phyloP scores from a whole-genome alignment of 2,888 invertebrate species.

The Athripsodes cinereus region DNA sequence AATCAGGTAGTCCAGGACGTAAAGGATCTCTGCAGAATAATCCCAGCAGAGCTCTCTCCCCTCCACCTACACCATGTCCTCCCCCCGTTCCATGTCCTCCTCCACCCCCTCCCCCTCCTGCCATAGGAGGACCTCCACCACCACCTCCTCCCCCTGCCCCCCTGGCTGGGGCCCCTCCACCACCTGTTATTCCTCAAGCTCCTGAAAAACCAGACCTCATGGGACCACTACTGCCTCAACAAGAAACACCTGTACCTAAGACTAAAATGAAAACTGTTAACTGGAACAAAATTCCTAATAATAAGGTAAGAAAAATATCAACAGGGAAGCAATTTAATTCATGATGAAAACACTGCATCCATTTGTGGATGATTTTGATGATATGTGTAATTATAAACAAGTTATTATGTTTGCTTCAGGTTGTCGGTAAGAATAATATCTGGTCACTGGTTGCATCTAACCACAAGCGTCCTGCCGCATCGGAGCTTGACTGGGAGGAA shows the following conservation, averaged over 20 bases:
- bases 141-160: conserved; percentile 43
- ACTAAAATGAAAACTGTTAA: conserved; percentile 96
- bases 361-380: too few relatives aligned
- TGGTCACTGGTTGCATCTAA: conserved; percentile 86
- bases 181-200: conserved; percentile 37
- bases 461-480: conserved; percentile 77
- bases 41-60: conserved; percentile 37
- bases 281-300: conserved; percentile 94
- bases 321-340: too few relatives aligned
- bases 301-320: conserved; percentile 71
- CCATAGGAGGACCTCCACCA: conserved; percentile 36
- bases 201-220: conserved; percentile 38
- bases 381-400: neutral
- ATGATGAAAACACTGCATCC: too few relatives aligned
- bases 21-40: conserved; percentile 51
- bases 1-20: conserved; percentile 52
- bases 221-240: conserved; percentile 69
- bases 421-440: conserved; percentile 84
- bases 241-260: conserved; percentile 89
- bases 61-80: conserved; percentile 46
- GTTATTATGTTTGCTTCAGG: conserved; percentile 42
- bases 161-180: conserved; percentile 41
- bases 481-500: conserved; percentile 86
- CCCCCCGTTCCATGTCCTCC: conserved; percentile 33
- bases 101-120: conserved; percentile 27